Evolutionary conservation across 2,888 invertebrate genomes (phyloP).

Genomic region (Apotomis betuletana): DNA sequence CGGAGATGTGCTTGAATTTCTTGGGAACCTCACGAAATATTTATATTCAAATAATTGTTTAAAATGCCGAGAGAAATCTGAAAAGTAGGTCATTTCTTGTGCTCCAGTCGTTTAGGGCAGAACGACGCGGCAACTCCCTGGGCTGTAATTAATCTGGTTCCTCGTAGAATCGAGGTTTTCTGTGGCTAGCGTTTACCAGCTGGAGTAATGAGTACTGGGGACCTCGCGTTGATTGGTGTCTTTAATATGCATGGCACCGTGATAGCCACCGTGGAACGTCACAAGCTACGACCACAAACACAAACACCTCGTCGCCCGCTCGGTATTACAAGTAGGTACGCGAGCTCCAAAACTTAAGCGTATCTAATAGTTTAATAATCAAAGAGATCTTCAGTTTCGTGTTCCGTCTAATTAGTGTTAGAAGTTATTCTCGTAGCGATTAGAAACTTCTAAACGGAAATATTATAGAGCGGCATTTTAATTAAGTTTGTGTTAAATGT

Average conservation of each 20-base stretch:
- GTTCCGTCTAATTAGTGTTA: constrained; percentile 46
- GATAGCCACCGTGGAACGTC: constrained; percentile 45
- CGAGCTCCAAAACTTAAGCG: constrained; percentile 43
- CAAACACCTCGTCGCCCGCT: constrained; percentile 13
- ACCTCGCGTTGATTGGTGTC: constrained; percentile 63
- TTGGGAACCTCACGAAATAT: neutral
- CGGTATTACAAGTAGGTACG: constrained; percentile 23
- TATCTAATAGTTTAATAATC: constrained; percentile 45
- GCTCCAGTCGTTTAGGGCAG: constrained; percentile 44
- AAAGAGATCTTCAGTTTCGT: constrained; percentile 39
- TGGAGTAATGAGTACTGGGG: constrained; percentile 60
- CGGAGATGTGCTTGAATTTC: neutral
- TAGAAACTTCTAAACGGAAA: constrained; percentile 14
- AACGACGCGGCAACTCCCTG: constrained; percentile 45
- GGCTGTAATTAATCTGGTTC: constrained; percentile 66
- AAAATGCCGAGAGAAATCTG: constrained; percentile 31
- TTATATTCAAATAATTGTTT: constrained; percentile 18
- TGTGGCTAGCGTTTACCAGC: constrained; percentile 54
- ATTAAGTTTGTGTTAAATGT: neutral
- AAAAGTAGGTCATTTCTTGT: constrained; percentile 49
- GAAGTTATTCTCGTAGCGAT: constrained; percentile 5
- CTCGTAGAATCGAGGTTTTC: constrained; percentile 46
- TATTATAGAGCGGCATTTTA: neutral
- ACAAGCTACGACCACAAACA: constrained; percentile 8
- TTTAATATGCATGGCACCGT: constrained; percentile 66